These are phyloP conservation scores for Talpa occidentalis DNA, from an alignment of 2,113 vertebrate genomes.

Conservation along the genomic window DNA sequence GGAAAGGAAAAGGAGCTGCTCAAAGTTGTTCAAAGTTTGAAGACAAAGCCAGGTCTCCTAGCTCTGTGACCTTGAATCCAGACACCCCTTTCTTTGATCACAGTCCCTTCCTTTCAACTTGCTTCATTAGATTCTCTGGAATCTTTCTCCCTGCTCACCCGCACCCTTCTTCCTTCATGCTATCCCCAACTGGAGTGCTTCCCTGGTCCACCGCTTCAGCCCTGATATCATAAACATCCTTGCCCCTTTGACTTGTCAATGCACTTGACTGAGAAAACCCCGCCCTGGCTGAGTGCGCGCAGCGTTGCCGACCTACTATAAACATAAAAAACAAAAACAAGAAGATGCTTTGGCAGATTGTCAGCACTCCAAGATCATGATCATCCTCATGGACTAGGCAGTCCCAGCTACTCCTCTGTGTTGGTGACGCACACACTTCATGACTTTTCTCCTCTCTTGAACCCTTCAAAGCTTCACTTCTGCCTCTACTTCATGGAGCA, in stretches of 20 bases:
- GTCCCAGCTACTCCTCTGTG: neutral
- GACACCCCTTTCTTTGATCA: neutral
- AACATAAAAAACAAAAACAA: neutral
- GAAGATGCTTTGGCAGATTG: neutral
- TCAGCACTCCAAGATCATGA: neutral
- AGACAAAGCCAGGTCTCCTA: neutral
- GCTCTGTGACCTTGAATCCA: neutral
- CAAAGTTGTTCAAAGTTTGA: neutral
- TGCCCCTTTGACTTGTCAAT: neutral
- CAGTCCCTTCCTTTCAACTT: neutral
- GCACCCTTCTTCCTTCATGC: neutral
- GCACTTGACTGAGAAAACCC: neutral
- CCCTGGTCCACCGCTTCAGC: neutral
- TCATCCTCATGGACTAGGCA: neutral
- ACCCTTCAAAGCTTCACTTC: neutral
- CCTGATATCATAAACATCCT: neutral
- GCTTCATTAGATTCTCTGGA: neutral
- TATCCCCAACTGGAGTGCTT: too few species aligned
- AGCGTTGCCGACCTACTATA: neutral
- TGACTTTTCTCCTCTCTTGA: neutral
- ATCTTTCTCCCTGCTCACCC: neutral
- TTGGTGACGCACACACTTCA: neutral
- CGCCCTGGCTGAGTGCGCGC: neutral
- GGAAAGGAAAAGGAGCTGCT: neutral
- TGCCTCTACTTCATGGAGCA: neutral